Evolutionary conservation across 2,888 invertebrate genomes (phyloP).

Genomic region (Himalopsyche tibetana): DNA sequence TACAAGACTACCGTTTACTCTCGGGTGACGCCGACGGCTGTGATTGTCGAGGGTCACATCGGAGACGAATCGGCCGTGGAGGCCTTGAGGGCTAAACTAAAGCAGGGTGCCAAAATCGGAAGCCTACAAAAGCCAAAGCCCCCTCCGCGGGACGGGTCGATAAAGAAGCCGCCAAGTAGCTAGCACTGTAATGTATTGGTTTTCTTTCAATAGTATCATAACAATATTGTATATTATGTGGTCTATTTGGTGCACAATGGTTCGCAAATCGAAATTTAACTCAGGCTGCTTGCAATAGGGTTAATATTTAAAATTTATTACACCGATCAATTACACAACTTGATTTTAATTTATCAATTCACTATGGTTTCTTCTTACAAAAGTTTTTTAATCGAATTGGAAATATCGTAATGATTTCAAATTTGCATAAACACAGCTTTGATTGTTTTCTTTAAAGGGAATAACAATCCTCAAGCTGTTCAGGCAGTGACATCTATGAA

Average conservation of each 20-base stretch:
- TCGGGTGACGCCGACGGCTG: conserved; percentile 41
- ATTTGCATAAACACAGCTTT: too few relatives aligned
- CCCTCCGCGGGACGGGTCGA: conserved; percentile 55
- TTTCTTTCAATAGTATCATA: conserved; percentile 37
- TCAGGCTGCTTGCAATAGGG: too few relatives aligned
- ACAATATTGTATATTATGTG: neutral
- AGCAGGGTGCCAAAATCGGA: conserved; percentile 18
- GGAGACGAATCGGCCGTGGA: neutral
- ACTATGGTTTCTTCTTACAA: too few relatives aligned
- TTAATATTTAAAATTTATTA: too few relatives aligned
- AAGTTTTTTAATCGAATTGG: too few relatives aligned
- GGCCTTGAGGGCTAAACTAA: conserved; percentile 35
- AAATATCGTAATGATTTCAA: too few relatives aligned
- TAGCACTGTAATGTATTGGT: conserved; percentile 42
- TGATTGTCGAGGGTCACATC: conserved; percentile 45
- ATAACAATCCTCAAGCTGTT: too few relatives aligned
- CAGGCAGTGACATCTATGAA: too few relatives aligned
- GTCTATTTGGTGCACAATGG: conserved; percentile 8
- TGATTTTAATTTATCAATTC: too few relatives aligned
- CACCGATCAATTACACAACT: too few relatives aligned
- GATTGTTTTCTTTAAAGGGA: too few relatives aligned
- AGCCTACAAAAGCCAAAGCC: conserved; percentile 44
- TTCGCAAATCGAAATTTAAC: neutral
- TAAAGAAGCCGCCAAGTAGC: conserved; percentile 21
- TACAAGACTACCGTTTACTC: conserved; percentile 63